Conservation (phyloP, 2,888 invertebrate genomes). For the Bugulina stolonifera region DNA sequence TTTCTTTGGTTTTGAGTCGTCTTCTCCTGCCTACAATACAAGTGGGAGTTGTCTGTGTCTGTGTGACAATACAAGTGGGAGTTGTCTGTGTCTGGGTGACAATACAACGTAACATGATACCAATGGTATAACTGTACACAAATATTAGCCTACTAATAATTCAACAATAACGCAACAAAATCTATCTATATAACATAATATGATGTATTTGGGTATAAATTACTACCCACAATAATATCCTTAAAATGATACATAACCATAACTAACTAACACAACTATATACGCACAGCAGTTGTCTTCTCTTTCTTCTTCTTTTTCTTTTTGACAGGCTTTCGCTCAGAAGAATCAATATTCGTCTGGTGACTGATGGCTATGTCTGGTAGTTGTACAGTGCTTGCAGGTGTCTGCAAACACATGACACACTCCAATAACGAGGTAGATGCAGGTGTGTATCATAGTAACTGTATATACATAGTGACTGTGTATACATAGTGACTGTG, state of each 20-base stretch:
- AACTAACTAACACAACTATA: too few relatives aligned
- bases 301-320: conserved; percentile 18
- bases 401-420: too few relatives aligned
- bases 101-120: too few relatives aligned
- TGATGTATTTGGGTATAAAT: not conserved
- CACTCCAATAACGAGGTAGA: too few relatives aligned
- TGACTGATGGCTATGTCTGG: conserved; percentile 22
- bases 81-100: not conserved
- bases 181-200: not conserved
- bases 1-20: not conserved
- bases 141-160: not conserved
- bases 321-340: not conserved
- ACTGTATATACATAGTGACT: too few relatives aligned
- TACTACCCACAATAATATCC: not conserved
- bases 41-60: not conserved
- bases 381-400: too few relatives aligned
- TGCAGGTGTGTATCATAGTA: too few relatives aligned
- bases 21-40: not conserved
- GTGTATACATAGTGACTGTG: too few relatives aligned
- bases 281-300: not conserved
- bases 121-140: not conserved
- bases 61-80: not conserved
- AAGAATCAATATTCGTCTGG: not conserved
- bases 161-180: not conserved
- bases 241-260: not conserved